These are phyloP conservation scores for Caracal caracal DNA, from an alignment of 2,113 vertebrate species.

Conservation along the genomic window DNA sequence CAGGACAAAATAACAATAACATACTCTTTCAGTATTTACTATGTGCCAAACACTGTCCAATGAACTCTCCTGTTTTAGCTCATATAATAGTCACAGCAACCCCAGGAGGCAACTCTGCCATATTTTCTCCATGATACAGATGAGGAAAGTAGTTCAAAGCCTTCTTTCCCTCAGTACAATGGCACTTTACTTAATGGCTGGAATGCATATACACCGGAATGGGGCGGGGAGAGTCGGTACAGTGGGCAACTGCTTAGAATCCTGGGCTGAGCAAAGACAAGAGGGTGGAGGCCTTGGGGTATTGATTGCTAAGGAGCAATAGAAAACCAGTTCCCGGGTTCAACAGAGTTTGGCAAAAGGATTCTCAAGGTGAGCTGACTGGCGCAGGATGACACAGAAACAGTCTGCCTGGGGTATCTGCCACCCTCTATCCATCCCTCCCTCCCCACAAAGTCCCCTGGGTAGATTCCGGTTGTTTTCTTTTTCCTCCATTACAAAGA, in stretches of 20 bases:
- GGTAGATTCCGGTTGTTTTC: background rate
- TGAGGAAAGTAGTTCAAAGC: background rate
- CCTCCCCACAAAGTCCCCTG: background rate
- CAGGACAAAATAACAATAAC: background rate
- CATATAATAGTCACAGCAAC: background rate
- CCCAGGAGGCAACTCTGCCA: background rate
- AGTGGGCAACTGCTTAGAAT: background rate
- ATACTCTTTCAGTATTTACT: background rate
- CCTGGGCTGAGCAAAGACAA: background rate
- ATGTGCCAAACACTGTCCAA: background rate
- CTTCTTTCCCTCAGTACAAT: background rate
- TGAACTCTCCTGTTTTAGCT: background rate
- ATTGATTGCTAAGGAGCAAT: background rate
- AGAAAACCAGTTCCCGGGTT: slow-evolving; percentile 50
- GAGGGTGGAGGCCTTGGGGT: background rate
- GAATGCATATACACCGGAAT: background rate
- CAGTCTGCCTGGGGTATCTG: background rate
- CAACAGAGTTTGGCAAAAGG: background rate
- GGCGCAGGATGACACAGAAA: background rate
- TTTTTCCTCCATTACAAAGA: slow-evolving; percentile 54
- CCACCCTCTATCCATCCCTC: background rate
- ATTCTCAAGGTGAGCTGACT: slow-evolving; percentile 9
- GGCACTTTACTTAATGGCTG: slow-evolving; percentile 57
- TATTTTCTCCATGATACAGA: background rate
- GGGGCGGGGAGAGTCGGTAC: too few species aligned